phyloP scores from a whole-genome alignment of 2,888 invertebrate genomes.

The Philhelius pedissequus region DNA sequence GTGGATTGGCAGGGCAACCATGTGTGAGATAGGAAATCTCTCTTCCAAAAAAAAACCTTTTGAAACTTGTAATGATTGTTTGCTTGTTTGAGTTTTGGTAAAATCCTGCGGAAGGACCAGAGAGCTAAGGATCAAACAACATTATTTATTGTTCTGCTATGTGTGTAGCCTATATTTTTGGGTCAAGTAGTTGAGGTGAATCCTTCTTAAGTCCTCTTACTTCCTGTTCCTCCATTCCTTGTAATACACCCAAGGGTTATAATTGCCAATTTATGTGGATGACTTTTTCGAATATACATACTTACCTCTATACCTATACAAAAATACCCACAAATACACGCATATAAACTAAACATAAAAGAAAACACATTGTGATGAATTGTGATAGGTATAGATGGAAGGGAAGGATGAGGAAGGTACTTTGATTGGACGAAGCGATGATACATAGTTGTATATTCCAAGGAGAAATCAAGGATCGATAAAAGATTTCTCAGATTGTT shows the following conservation, averaged over 20 bases:
- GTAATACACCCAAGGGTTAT: constrained; percentile 50
- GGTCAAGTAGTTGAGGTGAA: constrained; percentile 62
- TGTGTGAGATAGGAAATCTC: constrained; percentile 22
- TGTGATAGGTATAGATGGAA: not conserved
- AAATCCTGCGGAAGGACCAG: constrained; percentile 44
- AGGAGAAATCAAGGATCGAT: constrained; percentile 60
- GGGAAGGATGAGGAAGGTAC: not conserved
- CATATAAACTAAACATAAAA: not conserved
- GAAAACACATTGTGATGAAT: not conserved
- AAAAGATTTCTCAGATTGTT: constrained; percentile 56
- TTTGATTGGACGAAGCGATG: not conserved
- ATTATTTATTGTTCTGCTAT: constrained; percentile 47
- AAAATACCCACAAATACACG: not conserved
- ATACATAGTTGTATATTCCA: not conserved
- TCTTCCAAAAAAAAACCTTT: constrained; percentile 41
- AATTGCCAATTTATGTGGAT: constrained; percentile 68
- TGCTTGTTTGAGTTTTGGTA: constrained; percentile 53
- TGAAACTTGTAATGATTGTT: constrained; percentile 64
- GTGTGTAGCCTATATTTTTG: constrained; percentile 18
- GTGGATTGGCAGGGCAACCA: not conserved
- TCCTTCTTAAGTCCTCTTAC: constrained; percentile 1
- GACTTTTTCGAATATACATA: constrained; percentile 31
- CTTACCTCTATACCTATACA: not conserved
- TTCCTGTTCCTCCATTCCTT: not conserved
- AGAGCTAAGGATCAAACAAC: constrained; percentile 54